A percentile compares a stretch with the other conserved stretches of the same genome.
These are phyloP conservation scores for Tetheella fluctuosa DNA, from an alignment of 2,888 invertebrate species.

Conservation along the genomic window DNA sequence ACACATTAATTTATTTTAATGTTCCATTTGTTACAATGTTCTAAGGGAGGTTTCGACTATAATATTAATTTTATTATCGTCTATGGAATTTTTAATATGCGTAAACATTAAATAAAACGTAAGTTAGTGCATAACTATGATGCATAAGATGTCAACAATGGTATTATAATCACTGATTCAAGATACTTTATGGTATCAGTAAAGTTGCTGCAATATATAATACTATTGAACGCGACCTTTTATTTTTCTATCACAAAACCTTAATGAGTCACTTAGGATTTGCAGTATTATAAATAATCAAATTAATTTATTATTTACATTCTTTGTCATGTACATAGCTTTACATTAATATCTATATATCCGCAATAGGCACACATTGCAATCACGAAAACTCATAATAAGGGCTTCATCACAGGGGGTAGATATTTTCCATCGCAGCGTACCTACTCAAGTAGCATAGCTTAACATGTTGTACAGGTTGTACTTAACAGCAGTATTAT, in stretches of 20 bases:
- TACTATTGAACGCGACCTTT: too few species aligned
- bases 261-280: too few species aligned
- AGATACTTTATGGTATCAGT: background rate
- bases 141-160: background rate
- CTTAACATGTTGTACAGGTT: constrained; percentile 13
- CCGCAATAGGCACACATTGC: too few species aligned
- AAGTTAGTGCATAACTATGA: background rate
- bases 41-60: background rate
- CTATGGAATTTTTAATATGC: background rate
- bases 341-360: too few species aligned
- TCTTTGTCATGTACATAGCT: too few species aligned
- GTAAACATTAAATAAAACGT: background rate
- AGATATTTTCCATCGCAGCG: background rate
- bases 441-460: background rate
- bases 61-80: background rate
- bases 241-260: too few species aligned
- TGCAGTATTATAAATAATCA: too few species aligned
- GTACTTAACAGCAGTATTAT: constrained; percentile 19
- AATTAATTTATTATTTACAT: too few species aligned
- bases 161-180: background rate
- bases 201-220: too few species aligned
- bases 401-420: background rate
- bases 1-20: constrained; percentile 51
- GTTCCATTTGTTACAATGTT: constrained; percentile 24
- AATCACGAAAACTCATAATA: too few species aligned